These are phyloP conservation scores for Holothuria leucospilota DNA, from an alignment of 53 echinoderm and acorn worm genomes.

Conservation along the genomic window DNA sequence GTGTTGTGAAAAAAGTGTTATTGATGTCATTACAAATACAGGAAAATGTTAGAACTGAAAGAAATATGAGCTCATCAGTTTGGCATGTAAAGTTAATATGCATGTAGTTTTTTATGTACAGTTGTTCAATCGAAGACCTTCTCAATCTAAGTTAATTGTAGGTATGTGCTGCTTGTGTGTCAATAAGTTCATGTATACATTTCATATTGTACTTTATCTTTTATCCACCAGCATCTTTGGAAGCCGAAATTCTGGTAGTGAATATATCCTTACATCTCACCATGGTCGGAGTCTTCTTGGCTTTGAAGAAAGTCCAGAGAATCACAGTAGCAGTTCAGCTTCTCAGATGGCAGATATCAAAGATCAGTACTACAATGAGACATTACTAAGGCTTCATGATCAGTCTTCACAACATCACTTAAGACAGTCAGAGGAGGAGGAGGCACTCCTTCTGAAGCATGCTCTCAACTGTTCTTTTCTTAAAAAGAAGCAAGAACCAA, in stretches of 20 bases:
- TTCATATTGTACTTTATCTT: no score
- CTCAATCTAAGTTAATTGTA: no score
- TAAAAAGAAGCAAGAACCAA: background rate
- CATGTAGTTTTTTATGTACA: no score
- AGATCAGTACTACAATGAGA: conserved; percentile 50
- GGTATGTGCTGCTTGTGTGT: no score
- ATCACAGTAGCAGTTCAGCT: background rate
- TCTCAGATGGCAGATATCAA: conserved; percentile 30
- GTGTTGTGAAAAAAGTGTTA: no score
- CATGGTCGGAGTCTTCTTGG: conserved; percentile 39
- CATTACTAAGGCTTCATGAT: conserved; percentile 25
- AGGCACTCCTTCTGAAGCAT: conserved; percentile 11
- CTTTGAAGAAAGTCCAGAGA: conserved; percentile 15
- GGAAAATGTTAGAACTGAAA: no score
- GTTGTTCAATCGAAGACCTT: no score
- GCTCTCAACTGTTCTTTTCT: conserved; percentile 2
- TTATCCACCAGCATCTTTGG: conserved; percentile 1
- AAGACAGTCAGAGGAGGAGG: conserved; percentile 15
- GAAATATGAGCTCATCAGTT: no score
- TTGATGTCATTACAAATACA: no score
- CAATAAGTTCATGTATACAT: no score
- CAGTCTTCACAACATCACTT: conserved; percentile 33
- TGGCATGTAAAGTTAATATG: no score
- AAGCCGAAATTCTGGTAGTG: background rate
- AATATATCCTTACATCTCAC: conserved; percentile 36